A percentile compares a stretch with the other conserved stretches of the same genome.
Evolutionary conservation across 1,140 invertebrate genomes (phyloP).

Genomic region (Pollicipes pollicipes): DNA sequence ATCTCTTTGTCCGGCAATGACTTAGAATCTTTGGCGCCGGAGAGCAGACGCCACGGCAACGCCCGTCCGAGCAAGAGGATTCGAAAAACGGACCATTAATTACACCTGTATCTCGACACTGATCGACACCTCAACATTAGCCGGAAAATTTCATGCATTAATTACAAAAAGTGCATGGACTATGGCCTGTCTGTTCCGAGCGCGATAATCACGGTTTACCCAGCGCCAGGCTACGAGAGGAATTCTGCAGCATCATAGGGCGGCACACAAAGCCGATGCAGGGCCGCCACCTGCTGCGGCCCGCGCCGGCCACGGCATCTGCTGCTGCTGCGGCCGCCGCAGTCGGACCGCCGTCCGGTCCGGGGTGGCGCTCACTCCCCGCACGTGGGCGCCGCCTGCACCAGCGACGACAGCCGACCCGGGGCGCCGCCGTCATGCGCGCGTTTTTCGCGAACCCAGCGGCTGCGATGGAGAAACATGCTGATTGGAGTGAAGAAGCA

Average conservation of each 20-base stretch:
- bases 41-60: neutral
- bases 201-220: neutral
- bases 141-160: neutral
- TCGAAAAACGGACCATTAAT: slow-evolving; percentile 1
- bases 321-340: no score
- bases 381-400: no score
- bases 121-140: neutral
- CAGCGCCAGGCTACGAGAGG: neutral
- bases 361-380: no score
- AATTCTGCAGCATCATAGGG: neutral
- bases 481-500: no score
- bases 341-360: no score
- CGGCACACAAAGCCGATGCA: neutral
- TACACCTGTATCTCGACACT: neutral
- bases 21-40: neutral
- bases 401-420: no score
- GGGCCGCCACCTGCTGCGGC: no score
- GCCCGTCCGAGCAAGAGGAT: neutral
- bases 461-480: no score
- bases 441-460: no score
- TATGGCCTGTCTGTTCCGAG: neutral
- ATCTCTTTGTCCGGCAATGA: neutral
- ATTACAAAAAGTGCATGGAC: neutral
- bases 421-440: no score
- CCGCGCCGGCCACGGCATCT: neutral